These are phyloP conservation scores for Rhabdomys dilectus DNA, from an alignment of 2,113 vertebrate species.

Conservation along the genomic window DNA sequence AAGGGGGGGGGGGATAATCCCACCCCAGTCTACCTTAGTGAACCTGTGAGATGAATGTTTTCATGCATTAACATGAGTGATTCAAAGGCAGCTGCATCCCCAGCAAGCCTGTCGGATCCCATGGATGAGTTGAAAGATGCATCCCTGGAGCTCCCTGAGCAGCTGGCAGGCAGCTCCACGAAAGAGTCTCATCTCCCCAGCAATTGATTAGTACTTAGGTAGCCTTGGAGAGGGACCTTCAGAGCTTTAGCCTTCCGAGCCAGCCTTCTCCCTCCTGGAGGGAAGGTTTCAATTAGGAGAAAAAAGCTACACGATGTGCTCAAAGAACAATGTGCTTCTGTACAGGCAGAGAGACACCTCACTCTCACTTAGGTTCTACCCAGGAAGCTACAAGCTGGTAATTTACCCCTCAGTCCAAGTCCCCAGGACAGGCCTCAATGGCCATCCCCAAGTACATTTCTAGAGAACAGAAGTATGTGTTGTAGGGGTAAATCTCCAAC, in stretches of 20 bases:
- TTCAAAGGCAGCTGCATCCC: background rate
- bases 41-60: background rate
- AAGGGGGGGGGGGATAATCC: background rate
- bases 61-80: background rate
- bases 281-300: background rate
- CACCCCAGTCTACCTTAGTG: background rate
- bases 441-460: background rate
- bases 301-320: background rate
- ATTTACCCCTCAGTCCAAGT: accelerated
- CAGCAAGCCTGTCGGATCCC: background rate
- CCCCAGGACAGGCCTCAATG: accelerated
- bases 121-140: background rate
- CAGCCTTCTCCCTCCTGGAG: background rate
- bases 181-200: background rate
- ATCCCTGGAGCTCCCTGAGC: background rate
- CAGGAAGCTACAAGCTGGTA: background rate
- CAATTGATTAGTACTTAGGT: background rate
- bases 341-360: background rate
- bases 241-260: background rate
- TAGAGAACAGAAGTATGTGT: background rate
- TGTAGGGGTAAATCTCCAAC: too few relatives aligned
- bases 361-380: background rate
- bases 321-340: background rate
- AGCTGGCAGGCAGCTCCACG: background rate
- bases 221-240: background rate